Evolutionary conservation across 2,797 vertebrate species (phyloP), one percentile per base, ranked within the genome.

Genomic region (Caiman crocodilus): DNA sequence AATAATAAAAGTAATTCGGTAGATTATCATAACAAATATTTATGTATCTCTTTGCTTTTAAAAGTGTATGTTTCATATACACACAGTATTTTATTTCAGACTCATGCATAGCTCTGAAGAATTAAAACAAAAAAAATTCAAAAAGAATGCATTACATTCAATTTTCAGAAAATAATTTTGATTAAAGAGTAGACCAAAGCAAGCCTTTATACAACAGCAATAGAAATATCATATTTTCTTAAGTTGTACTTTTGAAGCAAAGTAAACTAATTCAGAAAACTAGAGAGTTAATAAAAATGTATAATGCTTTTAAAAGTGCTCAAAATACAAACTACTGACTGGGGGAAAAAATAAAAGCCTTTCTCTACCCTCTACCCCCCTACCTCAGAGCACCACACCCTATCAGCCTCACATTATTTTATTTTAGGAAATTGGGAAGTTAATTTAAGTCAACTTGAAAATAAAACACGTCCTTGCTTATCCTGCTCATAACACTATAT

Each of bases 21-120:
- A 90, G 84, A 94, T 95, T 95, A 96, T 74, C 65, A 91, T 95
- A 95, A 89, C 80, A 94, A 96, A 96, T 94, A 97, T 94, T 93
- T 96, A 90, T 88, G 67, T 90, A 92, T 89, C 93, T 96, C 89
- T 82, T 93, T 95, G 90, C 82, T 95, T 88, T 96, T 81, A 84
- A 91, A 92, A 94, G 88, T 78, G 83, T 89, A 92, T 80, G 92
- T 92, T 94, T 92, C 88, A 94, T 73, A 84, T 79, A 58, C 21
- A 57, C 13, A 18, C 86, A 91, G 25, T 94, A 88, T 80, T 96
- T 94, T 90, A 88, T 92, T 93, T 94, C 81, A 93, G 88, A 92
- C 75, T 61, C 42, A 61, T 61, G 6, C 1, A 14, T 69, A 67
- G 83, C 58, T 88, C 79, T 18, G 35, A 64, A 61, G 84, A 94